A percentile compares a stretch with the other conserved stretches of the same genome.
Evolutionary conservation across 1,140 invertebrate species (phyloP).

Genomic region (Dysdera silvatica): DNA sequence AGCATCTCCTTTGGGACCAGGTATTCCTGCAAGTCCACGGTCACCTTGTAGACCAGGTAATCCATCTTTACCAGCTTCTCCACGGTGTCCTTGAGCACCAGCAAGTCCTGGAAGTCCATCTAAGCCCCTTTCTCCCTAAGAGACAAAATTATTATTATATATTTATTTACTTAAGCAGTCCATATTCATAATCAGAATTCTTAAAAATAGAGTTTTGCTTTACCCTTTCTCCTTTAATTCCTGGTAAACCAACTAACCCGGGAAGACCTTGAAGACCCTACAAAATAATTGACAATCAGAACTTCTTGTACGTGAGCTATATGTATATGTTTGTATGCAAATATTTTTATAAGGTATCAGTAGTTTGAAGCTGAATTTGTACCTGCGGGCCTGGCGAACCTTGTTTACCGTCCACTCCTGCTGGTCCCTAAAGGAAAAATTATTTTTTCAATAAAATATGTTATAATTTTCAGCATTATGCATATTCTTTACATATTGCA

Average conservation of each 20-base stretch:
- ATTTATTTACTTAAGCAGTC: background rate
- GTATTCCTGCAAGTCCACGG: constrained; percentile 61
- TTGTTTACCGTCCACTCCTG: constrained; percentile 63
- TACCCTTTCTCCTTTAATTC: constrained; percentile 66
- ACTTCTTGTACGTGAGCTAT: no score
- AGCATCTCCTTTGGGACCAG: constrained; percentile 57
- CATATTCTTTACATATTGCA: no score
- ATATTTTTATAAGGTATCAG: background rate
- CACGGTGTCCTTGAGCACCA: constrained; percentile 54
- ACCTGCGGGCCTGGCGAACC: constrained; percentile 57
- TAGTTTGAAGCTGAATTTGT: background rate
- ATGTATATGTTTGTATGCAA: background rate
- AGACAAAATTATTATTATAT: background rate
- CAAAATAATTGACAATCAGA: background rate
- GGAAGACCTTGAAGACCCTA: constrained; percentile 64
- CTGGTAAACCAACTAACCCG: constrained; percentile 63
- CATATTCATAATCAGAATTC: background rate
- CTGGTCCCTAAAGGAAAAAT: constrained; percentile 17
- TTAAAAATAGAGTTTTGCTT: background rate
- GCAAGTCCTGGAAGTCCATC: constrained; percentile 64
- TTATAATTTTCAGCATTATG: no score
- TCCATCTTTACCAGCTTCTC: constrained; percentile 56
- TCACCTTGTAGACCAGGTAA: constrained; percentile 53
- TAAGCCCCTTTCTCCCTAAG: constrained; percentile 66
- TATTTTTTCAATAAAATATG: no score